These are phyloP conservation scores for Rotaria magnacalcarata DNA, from an alignment of 2,888 invertebrate genomes.

Conservation along the genomic window DNA sequence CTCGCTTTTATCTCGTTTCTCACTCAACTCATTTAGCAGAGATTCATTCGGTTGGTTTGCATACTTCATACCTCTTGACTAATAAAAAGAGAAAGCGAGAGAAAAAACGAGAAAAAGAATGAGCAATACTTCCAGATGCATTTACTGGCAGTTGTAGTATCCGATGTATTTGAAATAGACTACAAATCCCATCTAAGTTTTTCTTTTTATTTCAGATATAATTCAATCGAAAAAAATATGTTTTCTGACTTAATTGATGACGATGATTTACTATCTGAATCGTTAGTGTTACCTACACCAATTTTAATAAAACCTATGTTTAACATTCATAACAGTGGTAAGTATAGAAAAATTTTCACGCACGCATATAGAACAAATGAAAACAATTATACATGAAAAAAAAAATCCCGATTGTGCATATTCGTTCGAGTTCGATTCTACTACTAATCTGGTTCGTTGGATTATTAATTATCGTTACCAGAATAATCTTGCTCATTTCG, in stretches of 20 bases:
- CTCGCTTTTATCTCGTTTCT: constrained; percentile 20
- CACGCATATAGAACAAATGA: neutral
- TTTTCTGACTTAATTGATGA: neutral
- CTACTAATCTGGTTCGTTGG: neutral
- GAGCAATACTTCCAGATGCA: neutral
- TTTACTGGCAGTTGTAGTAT: neutral
- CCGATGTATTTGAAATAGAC: too few relatives aligned
- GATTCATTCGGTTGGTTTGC: neutral
- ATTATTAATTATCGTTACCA: neutral
- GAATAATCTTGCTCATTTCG: neutral
- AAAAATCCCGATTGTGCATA: neutral
- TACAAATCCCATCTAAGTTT: too few relatives aligned
- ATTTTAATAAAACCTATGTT: neutral
- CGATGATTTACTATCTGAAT: neutral
- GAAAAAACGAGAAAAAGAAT: neutral
- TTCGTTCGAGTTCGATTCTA: neutral
- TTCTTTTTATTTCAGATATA: neutral
- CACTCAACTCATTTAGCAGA: neutral
- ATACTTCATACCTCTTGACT: constrained; percentile 9
- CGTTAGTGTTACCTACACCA: neutral
- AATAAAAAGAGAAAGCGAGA: neutral
- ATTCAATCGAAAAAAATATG: neutral
- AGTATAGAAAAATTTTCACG: neutral
- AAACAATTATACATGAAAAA: neutral
- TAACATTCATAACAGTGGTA: neutral